These are phyloP conservation scores for Chironomus riparius DNA, from an alignment of 2,888 invertebrate species.

Conservation along the genomic window DNA sequence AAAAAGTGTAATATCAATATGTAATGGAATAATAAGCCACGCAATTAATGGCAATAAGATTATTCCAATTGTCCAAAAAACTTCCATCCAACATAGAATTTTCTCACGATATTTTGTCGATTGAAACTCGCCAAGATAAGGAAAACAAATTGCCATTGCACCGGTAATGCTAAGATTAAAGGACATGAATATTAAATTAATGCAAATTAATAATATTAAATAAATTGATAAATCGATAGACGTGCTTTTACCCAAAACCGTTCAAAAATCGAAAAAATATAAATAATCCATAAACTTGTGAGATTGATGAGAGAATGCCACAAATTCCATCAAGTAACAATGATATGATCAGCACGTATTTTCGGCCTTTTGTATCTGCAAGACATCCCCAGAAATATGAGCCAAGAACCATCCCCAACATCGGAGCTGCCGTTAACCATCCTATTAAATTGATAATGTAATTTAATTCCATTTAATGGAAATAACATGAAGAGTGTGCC, in stretches of 20 bases:
- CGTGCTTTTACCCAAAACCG: conserved; percentile 60
- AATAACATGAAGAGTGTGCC: neutral
- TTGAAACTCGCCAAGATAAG: conserved; percentile 74
- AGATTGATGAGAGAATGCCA: conserved; percentile 62
- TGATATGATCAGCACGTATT: conserved; percentile 61
- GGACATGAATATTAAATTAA: neutral
- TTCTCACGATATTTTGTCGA: conserved; percentile 69
- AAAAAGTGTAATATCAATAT: conserved; percentile 50
- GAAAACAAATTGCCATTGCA: conserved; percentile 74
- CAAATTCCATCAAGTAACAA: conserved; percentile 63
- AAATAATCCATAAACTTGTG: conserved; percentile 63
- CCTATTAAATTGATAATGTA: conserved; percentile 34
- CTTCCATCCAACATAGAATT: conserved; percentile 76
- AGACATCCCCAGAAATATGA: conserved; percentile 79
- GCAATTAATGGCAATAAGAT: conserved; percentile 66
- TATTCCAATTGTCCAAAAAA: conserved; percentile 75
- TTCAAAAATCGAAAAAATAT: conserved; percentile 64
- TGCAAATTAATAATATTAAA: neutral
- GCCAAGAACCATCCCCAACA: conserved; percentile 74
- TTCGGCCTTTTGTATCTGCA: conserved; percentile 74
- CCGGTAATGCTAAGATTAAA: conserved; percentile 57
- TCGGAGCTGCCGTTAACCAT: conserved; percentile 65
- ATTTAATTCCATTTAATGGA: neutral
- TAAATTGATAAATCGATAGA: neutral
- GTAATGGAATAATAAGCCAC: conserved; percentile 66